phyloP scores from a whole-genome alignment of 2,797 vertebrate genomes.

The Brotogeris chrysoptera region DNA sequence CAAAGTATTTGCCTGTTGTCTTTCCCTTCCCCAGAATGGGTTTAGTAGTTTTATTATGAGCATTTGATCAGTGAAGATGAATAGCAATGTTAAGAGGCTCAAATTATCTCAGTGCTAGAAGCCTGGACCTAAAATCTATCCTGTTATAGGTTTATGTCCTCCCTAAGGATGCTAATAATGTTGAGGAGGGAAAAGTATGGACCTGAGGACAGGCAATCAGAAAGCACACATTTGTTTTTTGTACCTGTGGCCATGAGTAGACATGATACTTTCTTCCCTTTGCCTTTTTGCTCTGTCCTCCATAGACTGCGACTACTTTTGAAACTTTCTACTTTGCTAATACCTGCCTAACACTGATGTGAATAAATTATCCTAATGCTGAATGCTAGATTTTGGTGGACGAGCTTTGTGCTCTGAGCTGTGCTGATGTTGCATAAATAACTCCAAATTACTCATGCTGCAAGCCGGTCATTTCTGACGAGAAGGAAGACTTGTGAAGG shows the following conservation, averaged over 20 bases:
- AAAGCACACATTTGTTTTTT: background rate
- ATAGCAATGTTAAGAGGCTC: background rate
- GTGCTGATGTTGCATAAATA: background rate
- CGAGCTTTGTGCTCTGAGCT: background rate
- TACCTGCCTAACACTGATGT: background rate
- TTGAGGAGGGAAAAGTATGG: background rate
- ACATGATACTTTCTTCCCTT: background rate
- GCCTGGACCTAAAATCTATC: constrained; percentile 2
- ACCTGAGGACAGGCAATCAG: background rate
- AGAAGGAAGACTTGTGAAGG: background rate
- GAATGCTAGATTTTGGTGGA: background rate
- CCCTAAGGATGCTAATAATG: background rate
- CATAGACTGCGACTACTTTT: background rate
- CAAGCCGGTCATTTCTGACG: fast-evolving
- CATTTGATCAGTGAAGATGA: constrained; percentile 9
- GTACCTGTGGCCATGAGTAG: background rate
- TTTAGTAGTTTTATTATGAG: background rate
- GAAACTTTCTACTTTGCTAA: background rate
- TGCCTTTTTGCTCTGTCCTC: background rate
- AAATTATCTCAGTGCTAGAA: background rate
- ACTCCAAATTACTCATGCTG: background rate
- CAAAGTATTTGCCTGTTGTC: background rate
- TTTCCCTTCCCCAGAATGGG: background rate
- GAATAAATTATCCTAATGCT: background rate
- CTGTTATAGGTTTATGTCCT: constrained; percentile 3